Conservation (phyloP, 2,888 invertebrate species). For the Cabera pusaria region DNA sequence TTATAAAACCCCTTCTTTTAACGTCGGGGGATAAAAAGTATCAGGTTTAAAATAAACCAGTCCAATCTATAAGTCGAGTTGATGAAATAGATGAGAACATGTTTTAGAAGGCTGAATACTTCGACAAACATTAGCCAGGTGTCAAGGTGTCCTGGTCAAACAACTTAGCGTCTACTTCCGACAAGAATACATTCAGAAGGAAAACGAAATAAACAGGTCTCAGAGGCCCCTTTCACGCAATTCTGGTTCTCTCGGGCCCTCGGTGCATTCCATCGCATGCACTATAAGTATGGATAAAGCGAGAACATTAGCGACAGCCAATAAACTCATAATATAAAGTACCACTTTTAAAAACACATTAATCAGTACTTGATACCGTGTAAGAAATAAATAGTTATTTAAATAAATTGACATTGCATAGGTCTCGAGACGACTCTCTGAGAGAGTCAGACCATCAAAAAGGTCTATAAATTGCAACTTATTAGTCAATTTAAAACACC, state of each 20-base stretch:
- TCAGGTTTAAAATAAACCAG: too few relatives aligned
- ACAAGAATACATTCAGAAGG: slow-evolving; percentile 19
- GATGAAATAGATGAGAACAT: slow-evolving; percentile 15
- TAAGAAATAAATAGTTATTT: neutral
- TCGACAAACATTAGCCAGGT: slow-evolving; percentile 26
- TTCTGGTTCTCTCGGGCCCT: slow-evolving; percentile 9
- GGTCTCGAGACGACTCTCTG: slow-evolving; percentile 1
- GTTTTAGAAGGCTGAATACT: slow-evolving; percentile 18
- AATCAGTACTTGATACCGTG: too few relatives aligned
- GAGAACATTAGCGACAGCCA: neutral
- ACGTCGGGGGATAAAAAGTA: too few relatives aligned
- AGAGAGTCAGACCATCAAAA: neutral
- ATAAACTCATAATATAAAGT: too few relatives aligned
- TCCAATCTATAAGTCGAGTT: too few relatives aligned
- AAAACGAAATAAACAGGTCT: slow-evolving; percentile 16
- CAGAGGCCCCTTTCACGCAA: slow-evolving; percentile 17
- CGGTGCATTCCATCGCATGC: slow-evolving; percentile 4
- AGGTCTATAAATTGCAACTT: slow-evolving; percentile 2
- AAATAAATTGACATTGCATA: slow-evolving; percentile 1
- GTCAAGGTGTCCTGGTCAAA: slow-evolving; percentile 32
- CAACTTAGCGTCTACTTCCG: slow-evolving; percentile 26
- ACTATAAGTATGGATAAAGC: too few relatives aligned
- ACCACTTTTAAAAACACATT: too few relatives aligned
- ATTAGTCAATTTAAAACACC: slow-evolving; percentile 4
- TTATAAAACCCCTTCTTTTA: too few relatives aligned